Conservation (phyloP, 2,113 vertebrate species). For the Ochotona curzoniae region DNA sequence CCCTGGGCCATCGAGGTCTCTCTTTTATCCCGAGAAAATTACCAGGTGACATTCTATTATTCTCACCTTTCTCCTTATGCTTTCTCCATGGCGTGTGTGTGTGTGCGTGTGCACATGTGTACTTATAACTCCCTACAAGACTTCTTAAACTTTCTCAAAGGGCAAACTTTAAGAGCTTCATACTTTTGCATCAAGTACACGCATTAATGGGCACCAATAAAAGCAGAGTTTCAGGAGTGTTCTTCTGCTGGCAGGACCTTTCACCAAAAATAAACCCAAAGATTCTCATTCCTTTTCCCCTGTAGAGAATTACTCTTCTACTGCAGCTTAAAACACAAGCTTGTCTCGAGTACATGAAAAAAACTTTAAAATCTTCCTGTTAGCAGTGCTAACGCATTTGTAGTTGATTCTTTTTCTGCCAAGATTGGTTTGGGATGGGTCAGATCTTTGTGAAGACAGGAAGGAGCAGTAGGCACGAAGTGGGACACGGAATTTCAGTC, state of each 20-base stretch:
- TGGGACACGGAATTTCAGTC: background rate
- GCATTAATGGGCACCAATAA: slow-evolving; percentile 74
- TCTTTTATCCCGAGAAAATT: slow-evolving; percentile 83
- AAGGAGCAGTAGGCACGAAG: background rate
- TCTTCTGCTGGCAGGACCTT: slow-evolving; percentile 47
- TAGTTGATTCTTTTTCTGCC: slow-evolving; percentile 1
- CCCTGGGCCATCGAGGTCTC: slow-evolving; percentile 80
- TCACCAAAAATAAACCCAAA: slow-evolving; percentile 67
- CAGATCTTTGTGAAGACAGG: background rate
- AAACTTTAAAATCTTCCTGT: background rate
- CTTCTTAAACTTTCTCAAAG: slow-evolving; percentile 65
- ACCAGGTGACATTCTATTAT: slow-evolving; percentile 83
- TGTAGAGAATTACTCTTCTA: slow-evolving; percentile 31
- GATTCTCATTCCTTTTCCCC: slow-evolving; percentile 37
- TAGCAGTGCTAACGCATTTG: background rate
- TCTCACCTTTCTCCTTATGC: slow-evolving; percentile 85
- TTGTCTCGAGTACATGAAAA: slow-evolving; percentile 43
- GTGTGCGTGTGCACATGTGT: slow-evolving; percentile 27
- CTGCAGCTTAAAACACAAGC: background rate
- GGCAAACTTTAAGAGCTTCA: slow-evolving; percentile 70
- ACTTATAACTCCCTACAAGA: slow-evolving; percentile 76
- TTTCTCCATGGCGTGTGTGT: slow-evolving; percentile 74
- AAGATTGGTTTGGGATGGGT: background rate
- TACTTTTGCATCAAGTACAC: slow-evolving; percentile 63
- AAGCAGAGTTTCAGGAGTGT: slow-evolving; percentile 52